Evolutionary conservation across 2,888 invertebrate species (phyloP).

Genomic region (Halictus ligatus): DNA sequence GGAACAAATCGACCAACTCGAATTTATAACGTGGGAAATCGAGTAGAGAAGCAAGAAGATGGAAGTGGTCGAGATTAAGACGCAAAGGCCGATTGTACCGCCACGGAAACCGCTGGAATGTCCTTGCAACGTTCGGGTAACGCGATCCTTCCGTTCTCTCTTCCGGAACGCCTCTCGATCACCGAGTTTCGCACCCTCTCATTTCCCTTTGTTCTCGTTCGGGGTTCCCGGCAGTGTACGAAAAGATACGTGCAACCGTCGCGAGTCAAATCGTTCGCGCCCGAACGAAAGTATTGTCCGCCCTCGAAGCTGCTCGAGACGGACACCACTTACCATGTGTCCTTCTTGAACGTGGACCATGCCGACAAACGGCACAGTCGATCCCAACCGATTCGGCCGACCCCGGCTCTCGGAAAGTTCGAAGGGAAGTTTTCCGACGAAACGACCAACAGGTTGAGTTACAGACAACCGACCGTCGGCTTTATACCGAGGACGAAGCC

Average conservation of each 20-base stretch:
- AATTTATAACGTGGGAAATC: neutral
- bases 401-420: conserved; percentile 63
- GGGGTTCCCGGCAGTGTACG: conserved; percentile 59
- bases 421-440: conserved; percentile 75
- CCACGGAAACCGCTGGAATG: conserved; percentile 27
- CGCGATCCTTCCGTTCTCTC: neutral
- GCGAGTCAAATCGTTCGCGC: conserved; percentile 76
- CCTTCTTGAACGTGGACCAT: conserved; percentile 73
- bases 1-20: neutral
- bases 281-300: conserved; percentile 72
- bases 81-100: conserved; percentile 41
- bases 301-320: conserved; percentile 75
- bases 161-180: neutral
- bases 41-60: conserved; percentile 53
- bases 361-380: conserved; percentile 52
- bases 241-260: conserved; percentile 80
- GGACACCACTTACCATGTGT: conserved; percentile 78
- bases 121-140: conserved; percentile 64
- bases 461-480: conserved; percentile 70
- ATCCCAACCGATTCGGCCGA: conserved; percentile 73
- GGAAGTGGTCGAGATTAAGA: conserved; percentile 74
- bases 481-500: conserved; percentile 74
- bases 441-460: conserved; percentile 78
- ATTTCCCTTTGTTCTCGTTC: neutral
- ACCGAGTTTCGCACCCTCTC: neutral